Conservation (phyloP, 2,797 vertebrate genomes). For the Labroides dimidiatus region DNA sequence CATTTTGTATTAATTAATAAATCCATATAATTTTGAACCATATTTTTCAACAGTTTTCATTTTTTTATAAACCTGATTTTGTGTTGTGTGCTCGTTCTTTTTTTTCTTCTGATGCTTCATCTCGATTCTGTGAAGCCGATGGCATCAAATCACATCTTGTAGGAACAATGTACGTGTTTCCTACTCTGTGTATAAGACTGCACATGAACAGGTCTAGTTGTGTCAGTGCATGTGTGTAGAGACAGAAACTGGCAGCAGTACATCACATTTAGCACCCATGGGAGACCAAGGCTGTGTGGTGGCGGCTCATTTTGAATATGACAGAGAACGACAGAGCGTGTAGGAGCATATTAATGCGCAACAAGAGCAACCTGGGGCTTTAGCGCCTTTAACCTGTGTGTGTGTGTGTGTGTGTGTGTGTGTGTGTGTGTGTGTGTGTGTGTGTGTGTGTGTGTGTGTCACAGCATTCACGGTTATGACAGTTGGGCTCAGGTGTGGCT, state of each 20-base stretch:
- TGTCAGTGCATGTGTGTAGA: slow-evolving; percentile 10
- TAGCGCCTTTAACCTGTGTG: slow-evolving; percentile 1
- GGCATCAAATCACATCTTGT: neutral
- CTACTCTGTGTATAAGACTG: neutral
- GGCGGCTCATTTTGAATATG: neutral
- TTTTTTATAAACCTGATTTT: no score
- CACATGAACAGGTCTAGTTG: neutral
- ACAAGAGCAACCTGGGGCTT: slow-evolving; percentile 8
- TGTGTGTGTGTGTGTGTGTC: slow-evolving; percentile 25
- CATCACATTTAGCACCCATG: slow-evolving; percentile 23
- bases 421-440: slow-evolving; percentile 24
- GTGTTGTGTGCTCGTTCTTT: no score
- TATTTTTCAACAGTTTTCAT: no score
- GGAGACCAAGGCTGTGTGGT: neutral
- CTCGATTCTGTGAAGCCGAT: neutral
- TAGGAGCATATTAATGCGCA: slow-evolving; percentile 7
- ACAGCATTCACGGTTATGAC: slow-evolving; percentile 26
- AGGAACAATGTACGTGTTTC: no score
- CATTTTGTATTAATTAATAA: no score
- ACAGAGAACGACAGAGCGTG: slow-evolving; percentile 17
- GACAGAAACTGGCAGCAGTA: neutral
- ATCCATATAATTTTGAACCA: no score
- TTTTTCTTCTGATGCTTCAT: no score
- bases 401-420: slow-evolving; percentile 26
- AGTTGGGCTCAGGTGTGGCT: slow-evolving; percentile 64